These are phyloP conservation scores for Drosophila tanythrix DNA, from an alignment of 2,888 invertebrate species.

Conservation along the genomic window DNA sequence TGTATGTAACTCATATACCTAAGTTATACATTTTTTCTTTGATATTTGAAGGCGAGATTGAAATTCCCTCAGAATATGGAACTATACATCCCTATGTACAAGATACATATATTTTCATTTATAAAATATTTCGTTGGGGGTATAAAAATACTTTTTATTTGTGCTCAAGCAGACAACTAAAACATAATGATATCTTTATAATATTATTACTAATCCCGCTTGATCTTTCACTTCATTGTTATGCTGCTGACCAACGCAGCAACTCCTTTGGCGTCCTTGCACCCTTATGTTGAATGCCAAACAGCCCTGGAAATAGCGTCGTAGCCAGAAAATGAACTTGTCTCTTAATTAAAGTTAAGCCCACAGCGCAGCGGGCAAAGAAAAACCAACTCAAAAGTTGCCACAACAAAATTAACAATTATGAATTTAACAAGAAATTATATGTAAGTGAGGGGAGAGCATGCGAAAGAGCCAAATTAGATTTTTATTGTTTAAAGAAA, in stretches of 20 bases:
- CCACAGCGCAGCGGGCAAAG: conserved; percentile 44
- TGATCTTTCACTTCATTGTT: not conserved
- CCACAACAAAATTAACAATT: conserved; percentile 77
- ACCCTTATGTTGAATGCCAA: conserved; percentile 4
- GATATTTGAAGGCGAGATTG: fast-evolving
- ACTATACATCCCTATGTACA: not conserved
- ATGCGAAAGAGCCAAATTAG: conserved; percentile 71
- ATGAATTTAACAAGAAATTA: conserved; percentile 84
- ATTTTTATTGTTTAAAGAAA: conserved; percentile 83
- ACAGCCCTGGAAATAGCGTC: conserved; percentile 25
- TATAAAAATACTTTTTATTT: not conserved
- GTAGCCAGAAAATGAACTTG: conserved; percentile 60
- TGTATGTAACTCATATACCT: not conserved
- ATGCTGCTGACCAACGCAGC: conserved; percentile 17
- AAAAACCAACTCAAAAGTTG: conserved; percentile 53
- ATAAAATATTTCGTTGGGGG: not conserved
- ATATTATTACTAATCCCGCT: not conserved
- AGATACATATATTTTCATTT: not conserved
- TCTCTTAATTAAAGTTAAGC: conserved; percentile 84
- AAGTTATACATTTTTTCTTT: not conserved
- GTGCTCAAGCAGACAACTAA: not conserved
- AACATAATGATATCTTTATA: not conserved
- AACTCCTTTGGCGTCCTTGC: not conserved
- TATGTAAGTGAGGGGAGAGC: conserved; percentile 42
- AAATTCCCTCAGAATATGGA: not conserved